These are phyloP conservation scores for Epistrophe eligans DNA, from an alignment of 2,888 invertebrate species.

Conservation along the genomic window DNA sequence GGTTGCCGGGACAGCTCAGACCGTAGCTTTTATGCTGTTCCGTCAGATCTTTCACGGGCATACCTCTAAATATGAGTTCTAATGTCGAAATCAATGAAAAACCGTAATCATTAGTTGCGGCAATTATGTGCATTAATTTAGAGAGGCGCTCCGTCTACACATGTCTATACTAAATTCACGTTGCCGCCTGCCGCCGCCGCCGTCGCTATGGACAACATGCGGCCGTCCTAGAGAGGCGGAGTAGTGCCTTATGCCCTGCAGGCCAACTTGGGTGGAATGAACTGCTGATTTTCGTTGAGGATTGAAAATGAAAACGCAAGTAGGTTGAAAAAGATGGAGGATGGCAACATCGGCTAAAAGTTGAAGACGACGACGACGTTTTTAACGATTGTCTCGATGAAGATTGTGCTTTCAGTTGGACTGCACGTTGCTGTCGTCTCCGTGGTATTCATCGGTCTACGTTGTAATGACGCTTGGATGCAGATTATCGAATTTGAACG, in stretches of 20 bases:
- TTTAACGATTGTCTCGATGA: conserved; percentile 21
- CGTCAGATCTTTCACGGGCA: conserved; percentile 28
- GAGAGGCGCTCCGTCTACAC: conserved; percentile 58
- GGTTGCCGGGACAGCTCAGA: conserved; percentile 15
- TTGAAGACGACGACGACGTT: conserved; percentile 13
- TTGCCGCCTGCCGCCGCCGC: neutral
- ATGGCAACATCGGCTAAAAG: conserved; percentile 36
- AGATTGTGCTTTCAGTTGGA: conserved; percentile 5
- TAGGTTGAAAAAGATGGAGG: conserved; percentile 69
- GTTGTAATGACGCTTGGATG: conserved; percentile 57
- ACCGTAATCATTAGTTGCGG: conserved; percentile 72
- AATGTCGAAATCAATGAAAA: conserved; percentile 66
- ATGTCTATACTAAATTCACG: neutral
- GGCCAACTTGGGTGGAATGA: conserved; percentile 36
- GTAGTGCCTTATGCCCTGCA: conserved; percentile 43
- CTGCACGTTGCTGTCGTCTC: neutral
- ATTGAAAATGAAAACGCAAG: conserved; percentile 65
- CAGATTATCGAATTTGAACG: conserved; percentile 63
- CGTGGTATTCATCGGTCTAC: neutral
- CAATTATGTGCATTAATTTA: conserved; percentile 74
- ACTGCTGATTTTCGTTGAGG: conserved; percentile 18
- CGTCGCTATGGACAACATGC: neutral
- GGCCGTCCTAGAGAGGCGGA: conserved; percentile 36
- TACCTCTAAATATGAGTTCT: conserved; percentile 65
- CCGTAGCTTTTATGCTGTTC: neutral